phyloP scores from a whole-genome alignment of 2,113 vertebrate genomes.

The Octodon degus region DNA sequence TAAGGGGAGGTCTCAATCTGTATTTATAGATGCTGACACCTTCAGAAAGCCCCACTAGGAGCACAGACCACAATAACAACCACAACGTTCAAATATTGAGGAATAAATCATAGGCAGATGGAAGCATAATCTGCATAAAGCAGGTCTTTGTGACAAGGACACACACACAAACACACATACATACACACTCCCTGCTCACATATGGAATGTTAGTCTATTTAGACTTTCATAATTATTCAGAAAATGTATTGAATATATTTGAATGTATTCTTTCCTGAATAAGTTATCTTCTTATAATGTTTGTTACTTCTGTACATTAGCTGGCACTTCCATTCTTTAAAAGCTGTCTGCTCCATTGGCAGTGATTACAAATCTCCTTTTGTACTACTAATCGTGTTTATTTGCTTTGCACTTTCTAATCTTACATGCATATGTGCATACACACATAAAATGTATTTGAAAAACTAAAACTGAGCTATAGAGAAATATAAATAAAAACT shows the following conservation, averaged over 20 bases:
- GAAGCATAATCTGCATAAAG: neutral
- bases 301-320: neutral
- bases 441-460: neutral
- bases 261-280: neutral
- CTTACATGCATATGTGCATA: neutral
- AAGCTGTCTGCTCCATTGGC: neutral
- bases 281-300: neutral
- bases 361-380: neutral
- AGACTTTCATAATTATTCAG: neutral
- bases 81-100: neutral
- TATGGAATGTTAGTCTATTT: neutral
- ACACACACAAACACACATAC: too few relatives aligned
- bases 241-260: neutral
- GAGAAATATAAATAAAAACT: neutral
- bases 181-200: neutral
- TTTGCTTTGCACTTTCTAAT: neutral
- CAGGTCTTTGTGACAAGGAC: neutral
- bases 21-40: neutral
- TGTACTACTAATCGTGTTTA: neutral
- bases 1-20: neutral
- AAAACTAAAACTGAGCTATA: neutral
- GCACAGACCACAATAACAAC: neutral
- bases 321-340: neutral
- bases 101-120: neutral
- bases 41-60: neutral